Conservation (phyloP, 2,113 vertebrate species). For the Rhagologus leucostigma region DNA sequence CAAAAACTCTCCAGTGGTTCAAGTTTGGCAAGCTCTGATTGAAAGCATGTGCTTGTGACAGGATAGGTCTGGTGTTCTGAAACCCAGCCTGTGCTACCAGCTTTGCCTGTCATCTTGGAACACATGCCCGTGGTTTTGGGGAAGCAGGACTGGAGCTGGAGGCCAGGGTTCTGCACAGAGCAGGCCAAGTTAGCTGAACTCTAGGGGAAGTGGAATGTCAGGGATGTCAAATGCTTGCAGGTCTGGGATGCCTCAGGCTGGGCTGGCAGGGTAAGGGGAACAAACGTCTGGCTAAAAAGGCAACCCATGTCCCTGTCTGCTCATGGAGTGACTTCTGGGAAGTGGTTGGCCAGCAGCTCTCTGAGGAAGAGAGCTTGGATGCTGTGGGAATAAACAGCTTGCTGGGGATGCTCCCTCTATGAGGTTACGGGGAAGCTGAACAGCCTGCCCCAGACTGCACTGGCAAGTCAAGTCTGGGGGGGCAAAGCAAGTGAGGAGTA, state of each 20-base stretch:
- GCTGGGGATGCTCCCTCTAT: background rate
- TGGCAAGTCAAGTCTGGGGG: background rate
- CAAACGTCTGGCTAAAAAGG: background rate
- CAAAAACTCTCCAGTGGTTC: background rate
- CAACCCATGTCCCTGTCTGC: background rate
- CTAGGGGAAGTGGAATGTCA: background rate
- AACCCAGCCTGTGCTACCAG: background rate
- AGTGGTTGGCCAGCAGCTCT: background rate
- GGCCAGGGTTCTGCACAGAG: background rate
- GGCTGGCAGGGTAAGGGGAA: background rate
- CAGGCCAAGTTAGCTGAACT: background rate
- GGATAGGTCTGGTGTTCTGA: background rate
- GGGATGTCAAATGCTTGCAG: background rate
- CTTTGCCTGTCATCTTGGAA: background rate
- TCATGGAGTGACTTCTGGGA: background rate
- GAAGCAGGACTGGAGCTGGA: background rate
- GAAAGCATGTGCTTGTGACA: slow-evolving; percentile 5
- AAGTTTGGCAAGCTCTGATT: background rate
- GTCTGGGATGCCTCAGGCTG: slow-evolving; percentile 1
- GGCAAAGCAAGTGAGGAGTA: background rate
- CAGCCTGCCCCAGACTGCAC: background rate
- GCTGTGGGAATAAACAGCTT: background rate
- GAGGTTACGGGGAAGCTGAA: background rate
- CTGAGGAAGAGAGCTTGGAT: background rate
- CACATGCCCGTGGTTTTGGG: fast-evolving